Evolutionary conservation across 2,113 vertebrate species (phyloP).

Genomic region (Albula glossodonta): DNA sequence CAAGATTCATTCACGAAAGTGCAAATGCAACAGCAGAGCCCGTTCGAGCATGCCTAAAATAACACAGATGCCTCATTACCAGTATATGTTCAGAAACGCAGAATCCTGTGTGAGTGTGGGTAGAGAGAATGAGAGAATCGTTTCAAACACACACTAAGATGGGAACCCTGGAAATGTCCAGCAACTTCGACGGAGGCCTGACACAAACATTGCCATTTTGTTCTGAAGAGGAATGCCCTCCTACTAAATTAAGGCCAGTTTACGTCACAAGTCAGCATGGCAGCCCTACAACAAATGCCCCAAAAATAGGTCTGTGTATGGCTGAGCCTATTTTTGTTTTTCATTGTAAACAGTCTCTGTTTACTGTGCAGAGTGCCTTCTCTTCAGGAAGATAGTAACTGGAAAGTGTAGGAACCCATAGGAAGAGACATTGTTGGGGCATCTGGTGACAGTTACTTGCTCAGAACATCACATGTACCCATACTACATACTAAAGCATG

Average conservation of each 20-base stretch:
- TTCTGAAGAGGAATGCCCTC: neutral
- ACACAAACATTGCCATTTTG: neutral
- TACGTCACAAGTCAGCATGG: neutral
- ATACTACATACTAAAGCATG: neutral
- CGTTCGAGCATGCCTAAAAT: neutral
- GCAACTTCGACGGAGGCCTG: neutral
- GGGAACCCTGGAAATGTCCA: neutral
- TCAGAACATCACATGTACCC: too few species aligned
- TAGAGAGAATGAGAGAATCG: neutral
- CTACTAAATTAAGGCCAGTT: neutral
- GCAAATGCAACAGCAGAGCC: constrained; percentile 1
- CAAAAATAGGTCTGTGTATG: neutral
- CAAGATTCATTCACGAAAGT: neutral
- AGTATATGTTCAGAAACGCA: neutral
- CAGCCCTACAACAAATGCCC: neutral
- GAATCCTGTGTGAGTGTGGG: neutral
- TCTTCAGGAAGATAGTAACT: neutral
- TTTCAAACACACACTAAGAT: neutral
- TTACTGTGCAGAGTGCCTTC: neutral
- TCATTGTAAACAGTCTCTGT: neutral
- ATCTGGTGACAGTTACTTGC: too few species aligned
- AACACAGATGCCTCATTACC: neutral
- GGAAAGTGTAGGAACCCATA: neutral
- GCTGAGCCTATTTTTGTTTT: neutral
- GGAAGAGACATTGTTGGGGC: neutral